Conservation (phyloP, 92 coral and sea anemone species). For the Ricordea florida region DNA sequence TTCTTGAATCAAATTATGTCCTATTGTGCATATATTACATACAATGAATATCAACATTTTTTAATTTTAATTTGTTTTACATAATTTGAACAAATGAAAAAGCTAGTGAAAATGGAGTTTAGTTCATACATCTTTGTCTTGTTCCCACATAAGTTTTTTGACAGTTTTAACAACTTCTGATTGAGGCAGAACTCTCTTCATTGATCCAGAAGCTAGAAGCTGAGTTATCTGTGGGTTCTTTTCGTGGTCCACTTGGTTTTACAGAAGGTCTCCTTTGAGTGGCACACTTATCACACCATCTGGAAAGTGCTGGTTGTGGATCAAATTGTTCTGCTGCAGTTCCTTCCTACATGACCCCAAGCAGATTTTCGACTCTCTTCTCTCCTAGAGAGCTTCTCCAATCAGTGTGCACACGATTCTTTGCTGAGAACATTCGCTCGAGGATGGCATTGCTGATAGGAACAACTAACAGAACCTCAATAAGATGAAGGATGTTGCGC, state of each 20-base stretch:
- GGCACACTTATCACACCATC: constrained; percentile 16
- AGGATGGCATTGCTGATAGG: constrained; percentile 12
- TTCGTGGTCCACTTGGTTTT: background rate
- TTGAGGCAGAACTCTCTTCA: constrained; percentile 1
- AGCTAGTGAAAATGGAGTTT: too few relatives aligned
- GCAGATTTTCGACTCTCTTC: constrained; percentile 34
- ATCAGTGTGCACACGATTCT: constrained; percentile 35
- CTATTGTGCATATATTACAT: too few relatives aligned
- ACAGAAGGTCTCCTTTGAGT: constrained; percentile 29
- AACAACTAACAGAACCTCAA: constrained; percentile 17
- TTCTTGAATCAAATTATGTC: too few relatives aligned
- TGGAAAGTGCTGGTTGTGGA: constrained; percentile 16
- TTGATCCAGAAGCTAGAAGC: constrained; percentile 28
- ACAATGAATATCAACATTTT: too few relatives aligned
- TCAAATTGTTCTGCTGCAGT: constrained; percentile 11
- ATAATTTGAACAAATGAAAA: too few relatives aligned
- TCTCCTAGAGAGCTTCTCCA: constrained; percentile 30
- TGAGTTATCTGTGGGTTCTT: background rate
- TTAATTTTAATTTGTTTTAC: too few relatives aligned
- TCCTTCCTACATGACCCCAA: background rate
- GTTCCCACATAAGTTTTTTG: background rate
- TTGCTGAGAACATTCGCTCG: too few relatives aligned
- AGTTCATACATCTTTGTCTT: too few relatives aligned
- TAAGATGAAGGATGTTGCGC: constrained; percentile 16
- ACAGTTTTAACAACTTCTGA: constrained; percentile 28